Evolutionary conservation across 2,888 invertebrate species (phyloP), one percentile per base, ranked within the genome.

Genomic region (Caenorhabditis sp.): DNA sequence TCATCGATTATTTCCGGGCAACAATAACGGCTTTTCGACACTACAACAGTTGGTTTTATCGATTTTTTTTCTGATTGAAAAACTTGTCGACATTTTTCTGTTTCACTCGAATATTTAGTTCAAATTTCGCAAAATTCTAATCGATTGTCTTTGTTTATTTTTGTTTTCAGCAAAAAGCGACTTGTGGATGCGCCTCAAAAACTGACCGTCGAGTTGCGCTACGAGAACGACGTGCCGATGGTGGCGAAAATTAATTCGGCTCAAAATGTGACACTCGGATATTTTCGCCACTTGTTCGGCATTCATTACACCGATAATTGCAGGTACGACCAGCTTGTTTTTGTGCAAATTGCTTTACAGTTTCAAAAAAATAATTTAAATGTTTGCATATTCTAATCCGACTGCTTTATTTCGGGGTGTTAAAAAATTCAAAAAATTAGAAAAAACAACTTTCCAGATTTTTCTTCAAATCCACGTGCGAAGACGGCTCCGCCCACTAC

Each of bases 401-500:
- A n/a, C n/a, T n/a, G n/a, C n/a, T n/a, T n/a, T n/a, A n/a, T n/a
- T n/a, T n/a, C n/a, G n/a, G n/a, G n/a, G 15, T 8, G 41, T 4
- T 17, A 37, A 22, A 43, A 20, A 43, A 20, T 22, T 17, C 41
- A 15, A n/a, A 5, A 17, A 5, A 13, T 7, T 7, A 7, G 41
- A 43, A 43, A 43, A 41, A 17, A n/a, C 11, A 24, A 9, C 9
- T 50, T 74, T 77, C 17, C 76, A 84, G 84, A 55, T 81, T 81
- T 43, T 77, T 84, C 61, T 84, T 84, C 81, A 84, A 84, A 74
- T 78, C 75, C 63, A 78, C 71, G 11, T 81, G 84, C 50, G 84
- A 84, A 45, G 83, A 83, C 63, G 80, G 78, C 11, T 70, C 80
- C 0, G 82, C 84, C 2, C 77, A 79, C 8, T 84, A 76, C 50